Base-by-base conservation (phyloP, 2,888 invertebrate genomes). In the Sturmia bella region DNA sequence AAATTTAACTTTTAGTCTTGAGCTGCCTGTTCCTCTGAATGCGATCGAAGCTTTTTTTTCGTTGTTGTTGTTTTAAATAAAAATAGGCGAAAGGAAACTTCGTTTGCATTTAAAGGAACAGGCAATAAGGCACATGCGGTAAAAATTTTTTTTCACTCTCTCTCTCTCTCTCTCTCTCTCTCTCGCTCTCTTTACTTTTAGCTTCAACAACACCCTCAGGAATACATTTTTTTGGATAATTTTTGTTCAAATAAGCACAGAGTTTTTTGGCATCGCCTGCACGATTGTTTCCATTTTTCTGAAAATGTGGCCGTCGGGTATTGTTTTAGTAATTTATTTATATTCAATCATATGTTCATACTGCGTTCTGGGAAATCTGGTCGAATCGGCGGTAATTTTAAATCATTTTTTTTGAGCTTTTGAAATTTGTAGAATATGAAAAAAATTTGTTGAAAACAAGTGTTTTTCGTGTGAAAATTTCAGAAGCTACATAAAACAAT, bases 201-300 rank as follows among this genome's bases (percentile, higher is more conserved):
- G 74, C 13, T 64, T 48, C 57, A 21, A 17, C 11, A 6, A 21
- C 11, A 39, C 11, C 0, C 37, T 57, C 13, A 66, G 48, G 37
- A 11, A 6, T 0, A 6, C 64, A 7, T 81, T 66, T 48, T 81
- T 56, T 19, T 81, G 68, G 72, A 63, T 77, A 0, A 77, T 81
- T 3, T 63, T 73, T 17, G 72, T 68, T 2, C 72, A 72, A 73
- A 19, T 81, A 0, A 1, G 15, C 15, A 52, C 73, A 2, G 66
- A 66, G 6, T 77, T 72, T 3, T 27, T 73, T 11, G 61, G 68
- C 9, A 76, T 77, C 48, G 39, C 66, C n/a, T 68, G 27, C 2
- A 77, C 68, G n/a, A 64, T 57, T 15, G 57, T 81, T 24, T 81
- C 72, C n/a, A 72, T 59, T 0, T 81, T 81, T 68, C 21, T 81